Conservation (phyloP, 37 sponge, comb jelly and placozoan species). For the Axinella damicornis region DNA sequence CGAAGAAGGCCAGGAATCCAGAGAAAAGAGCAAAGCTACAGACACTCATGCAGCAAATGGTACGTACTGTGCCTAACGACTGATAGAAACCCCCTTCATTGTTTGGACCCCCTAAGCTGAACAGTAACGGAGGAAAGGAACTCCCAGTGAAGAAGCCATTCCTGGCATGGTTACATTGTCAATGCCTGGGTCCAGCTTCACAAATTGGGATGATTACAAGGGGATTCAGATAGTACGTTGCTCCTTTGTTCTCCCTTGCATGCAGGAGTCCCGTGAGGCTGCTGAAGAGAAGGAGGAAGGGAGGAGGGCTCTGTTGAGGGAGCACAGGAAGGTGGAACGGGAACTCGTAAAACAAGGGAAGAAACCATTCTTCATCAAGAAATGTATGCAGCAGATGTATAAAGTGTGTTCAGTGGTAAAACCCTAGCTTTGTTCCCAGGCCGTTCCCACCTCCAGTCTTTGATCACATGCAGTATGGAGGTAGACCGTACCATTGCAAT, state of each 20-base stretch:
- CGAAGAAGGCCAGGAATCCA: conserved; percentile 40
- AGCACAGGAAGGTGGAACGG: conserved; percentile 70
- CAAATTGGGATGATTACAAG: no score
- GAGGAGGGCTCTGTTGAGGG: conserved; percentile 46
- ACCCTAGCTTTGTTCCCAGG: no score
- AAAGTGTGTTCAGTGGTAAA: no score
- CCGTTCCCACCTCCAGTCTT: no score
- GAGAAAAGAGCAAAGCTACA: conserved; percentile 49
- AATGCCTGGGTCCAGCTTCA: background rate
- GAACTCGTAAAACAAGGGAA: conserved; percentile 69
- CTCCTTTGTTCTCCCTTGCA: background rate
- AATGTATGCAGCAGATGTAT: no score
- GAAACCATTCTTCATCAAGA: conserved; percentile 83
- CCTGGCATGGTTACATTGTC: background rate
- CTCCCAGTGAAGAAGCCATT: no score
- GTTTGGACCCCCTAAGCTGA: no score
- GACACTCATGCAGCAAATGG: conserved; percentile 62
- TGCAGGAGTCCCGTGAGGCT: conserved; percentile 62
- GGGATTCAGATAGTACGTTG: no score
- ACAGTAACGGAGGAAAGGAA: no score
- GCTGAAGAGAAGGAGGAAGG: conserved; percentile 41
- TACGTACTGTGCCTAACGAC: background rate
- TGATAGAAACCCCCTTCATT: no score
- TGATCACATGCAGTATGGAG: no score
- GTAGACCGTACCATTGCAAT: no score